Evolutionary conservation across 2,113 vertebrate species (phyloP).

Genomic region (Tupaia tana): DNA sequence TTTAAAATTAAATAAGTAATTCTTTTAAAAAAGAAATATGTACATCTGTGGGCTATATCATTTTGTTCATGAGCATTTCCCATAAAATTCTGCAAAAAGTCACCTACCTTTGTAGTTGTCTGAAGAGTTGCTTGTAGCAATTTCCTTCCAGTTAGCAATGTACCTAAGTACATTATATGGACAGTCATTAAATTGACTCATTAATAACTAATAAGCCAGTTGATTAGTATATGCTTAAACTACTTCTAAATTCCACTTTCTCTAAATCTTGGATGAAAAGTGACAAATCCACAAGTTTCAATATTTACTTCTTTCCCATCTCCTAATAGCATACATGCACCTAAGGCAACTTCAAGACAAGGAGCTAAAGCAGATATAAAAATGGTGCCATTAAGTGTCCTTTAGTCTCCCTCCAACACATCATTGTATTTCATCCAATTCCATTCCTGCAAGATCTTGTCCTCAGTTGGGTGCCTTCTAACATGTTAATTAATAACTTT

Average conservation of each 20-base stretch:
- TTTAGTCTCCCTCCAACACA: background rate
- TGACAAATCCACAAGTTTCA: background rate
- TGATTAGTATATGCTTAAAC: background rate
- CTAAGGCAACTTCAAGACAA: background rate
- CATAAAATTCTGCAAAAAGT: conserved; percentile 24
- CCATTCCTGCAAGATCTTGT: background rate
- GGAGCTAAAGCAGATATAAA: background rate
- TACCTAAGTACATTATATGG: conserved; percentile 82
- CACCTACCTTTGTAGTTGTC: conserved; percentile 79
- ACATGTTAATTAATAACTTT: background rate
- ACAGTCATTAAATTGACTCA: conserved; percentile 56
- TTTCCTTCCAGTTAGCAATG: conserved; percentile 84
- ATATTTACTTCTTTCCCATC: conserved; percentile 1
- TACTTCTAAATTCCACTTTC: conserved; percentile 19
- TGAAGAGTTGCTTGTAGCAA: conserved; percentile 86
- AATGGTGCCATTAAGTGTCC: background rate
- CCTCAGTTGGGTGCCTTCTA: background rate
- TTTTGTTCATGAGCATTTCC: conserved; percentile 5
- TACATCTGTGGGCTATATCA: background rate
- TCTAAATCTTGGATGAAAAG: conserved; percentile 15
- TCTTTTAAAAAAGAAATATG: background rate
- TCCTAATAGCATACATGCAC: background rate
- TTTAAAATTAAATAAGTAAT: no score
- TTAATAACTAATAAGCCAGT: conserved; percentile 1
- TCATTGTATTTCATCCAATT: background rate